These are phyloP conservation scores for Aldabrachelys gigantea DNA, from an alignment of 2,113 vertebrate species.

Conservation along the genomic window DNA sequence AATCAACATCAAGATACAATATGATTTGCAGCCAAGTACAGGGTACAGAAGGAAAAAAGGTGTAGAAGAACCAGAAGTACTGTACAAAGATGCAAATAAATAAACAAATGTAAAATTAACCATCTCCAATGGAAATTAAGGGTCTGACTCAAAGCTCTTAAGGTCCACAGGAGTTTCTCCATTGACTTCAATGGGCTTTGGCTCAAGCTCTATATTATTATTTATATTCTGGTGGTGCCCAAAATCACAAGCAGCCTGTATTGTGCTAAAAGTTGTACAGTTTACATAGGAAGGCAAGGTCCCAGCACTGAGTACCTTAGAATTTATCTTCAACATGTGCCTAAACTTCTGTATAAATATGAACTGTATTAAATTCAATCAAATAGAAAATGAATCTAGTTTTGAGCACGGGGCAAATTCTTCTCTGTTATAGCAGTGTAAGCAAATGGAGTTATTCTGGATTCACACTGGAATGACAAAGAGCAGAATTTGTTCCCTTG, in stretches of 20 bases:
- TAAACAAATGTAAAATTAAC: not conserved
- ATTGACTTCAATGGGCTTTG: not conserved
- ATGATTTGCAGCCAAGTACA: not conserved
- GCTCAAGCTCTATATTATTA: not conserved
- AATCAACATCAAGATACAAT: not conserved
- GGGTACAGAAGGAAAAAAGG: not conserved
- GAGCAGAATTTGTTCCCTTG: not conserved
- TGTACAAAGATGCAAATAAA: not conserved
- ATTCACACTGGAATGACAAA: not conserved
- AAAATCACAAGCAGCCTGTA: not conserved
- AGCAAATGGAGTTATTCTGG: not conserved
- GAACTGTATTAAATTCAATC: not conserved
- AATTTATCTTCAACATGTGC: not conserved
- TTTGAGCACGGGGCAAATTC: not conserved
- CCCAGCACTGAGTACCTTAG: not conserved
- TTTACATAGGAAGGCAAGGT: accelerated
- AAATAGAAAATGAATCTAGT: not conserved
- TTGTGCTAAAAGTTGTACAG: not conserved
- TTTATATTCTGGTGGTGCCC: not conserved
- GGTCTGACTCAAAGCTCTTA: not conserved
- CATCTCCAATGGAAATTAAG: not conserved
- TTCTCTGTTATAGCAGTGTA: not conserved
- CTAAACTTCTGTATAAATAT: not conserved
- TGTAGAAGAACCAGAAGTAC: accelerated
- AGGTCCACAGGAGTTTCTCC: not conserved